Evolutionary conservation across 2,113 vertebrate genomes (phyloP).

Genomic region (Casuarius casuarius): DNA sequence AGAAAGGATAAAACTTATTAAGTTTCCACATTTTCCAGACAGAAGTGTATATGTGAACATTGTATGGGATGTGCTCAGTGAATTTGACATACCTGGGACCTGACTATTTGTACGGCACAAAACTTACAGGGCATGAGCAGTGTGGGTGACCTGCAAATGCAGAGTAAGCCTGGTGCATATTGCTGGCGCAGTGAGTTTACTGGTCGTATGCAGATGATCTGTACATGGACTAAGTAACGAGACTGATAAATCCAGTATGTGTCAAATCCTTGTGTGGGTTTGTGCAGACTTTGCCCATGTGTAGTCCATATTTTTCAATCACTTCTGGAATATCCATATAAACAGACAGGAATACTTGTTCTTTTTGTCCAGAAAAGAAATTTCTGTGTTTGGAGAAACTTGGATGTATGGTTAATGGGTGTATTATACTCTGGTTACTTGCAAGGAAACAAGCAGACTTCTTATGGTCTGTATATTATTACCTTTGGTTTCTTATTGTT

Average conservation of each 20-base stretch:
- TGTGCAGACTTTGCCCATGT: neutral
- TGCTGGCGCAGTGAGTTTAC: rapidly evolving
- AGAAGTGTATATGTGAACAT: neutral
- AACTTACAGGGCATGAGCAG: neutral
- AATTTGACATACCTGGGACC: neutral
- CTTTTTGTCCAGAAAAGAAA: neutral
- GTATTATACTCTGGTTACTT: neutral
- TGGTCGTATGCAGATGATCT: neutral
- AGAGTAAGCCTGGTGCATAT: neutral
- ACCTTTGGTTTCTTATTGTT: neutral
- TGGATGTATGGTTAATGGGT: neutral
- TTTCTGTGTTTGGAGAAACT: neutral
- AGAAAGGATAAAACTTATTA: neutral
- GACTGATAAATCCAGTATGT: neutral
- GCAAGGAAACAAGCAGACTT: neutral
- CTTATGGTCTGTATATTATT: neutral
- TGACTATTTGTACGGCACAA: neutral
- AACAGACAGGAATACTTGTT: neutral
- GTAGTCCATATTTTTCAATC: neutral
- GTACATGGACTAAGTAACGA: neutral
- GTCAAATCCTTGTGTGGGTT: neutral
- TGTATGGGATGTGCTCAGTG: neutral
- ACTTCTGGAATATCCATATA: neutral
- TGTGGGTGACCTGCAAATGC: neutral
- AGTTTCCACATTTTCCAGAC: neutral